Conservation (phyloP, 2,797 vertebrate genomes). For the Alauda arvensis region DNA sequence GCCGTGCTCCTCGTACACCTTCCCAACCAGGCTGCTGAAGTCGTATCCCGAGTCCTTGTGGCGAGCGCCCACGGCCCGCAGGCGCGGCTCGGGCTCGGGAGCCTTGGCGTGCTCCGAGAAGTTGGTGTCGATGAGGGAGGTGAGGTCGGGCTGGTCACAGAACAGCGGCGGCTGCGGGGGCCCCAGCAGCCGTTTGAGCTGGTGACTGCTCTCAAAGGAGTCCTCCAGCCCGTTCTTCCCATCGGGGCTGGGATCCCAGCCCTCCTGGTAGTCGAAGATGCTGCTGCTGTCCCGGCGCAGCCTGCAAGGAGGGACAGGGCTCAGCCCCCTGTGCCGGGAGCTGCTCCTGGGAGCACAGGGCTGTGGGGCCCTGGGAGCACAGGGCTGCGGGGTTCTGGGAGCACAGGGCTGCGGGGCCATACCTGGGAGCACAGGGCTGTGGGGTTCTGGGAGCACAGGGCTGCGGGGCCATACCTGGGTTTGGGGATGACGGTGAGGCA, state of each 20-base stretch:
- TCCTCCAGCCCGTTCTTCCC: conserved; percentile 69
- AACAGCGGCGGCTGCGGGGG: conserved; percentile 76
- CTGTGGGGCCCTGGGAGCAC: not conserved
- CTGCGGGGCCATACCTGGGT: conserved; percentile 55
- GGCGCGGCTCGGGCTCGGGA: conserved; percentile 39
- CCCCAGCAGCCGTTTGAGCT: conserved; percentile 70
- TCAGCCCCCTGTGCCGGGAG: not conserved
- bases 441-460: not conserved
- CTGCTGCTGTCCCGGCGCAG: conserved; percentile 82
- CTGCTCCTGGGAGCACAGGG: not conserved
- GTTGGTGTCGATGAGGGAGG: conserved; percentile 91
- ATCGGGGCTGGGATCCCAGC: conserved; percentile 79
- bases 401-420: too few species aligned
- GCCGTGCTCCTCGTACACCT: conserved; percentile 82
- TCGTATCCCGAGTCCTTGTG: conserved; percentile 73
- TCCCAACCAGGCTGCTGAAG: conserved; percentile 87
- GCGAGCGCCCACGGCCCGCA: not conserved
- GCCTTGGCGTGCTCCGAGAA: conserved; percentile 78
- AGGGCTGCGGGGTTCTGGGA: too few species aligned
- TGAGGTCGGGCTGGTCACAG: conserved; percentile 89
- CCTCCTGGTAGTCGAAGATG: conserved; percentile 83
- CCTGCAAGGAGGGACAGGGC: conserved; percentile 9
- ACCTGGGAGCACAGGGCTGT: not conserved
- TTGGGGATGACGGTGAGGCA: conserved; percentile 91
- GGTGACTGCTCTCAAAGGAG: conserved; percentile 69